These are phyloP conservation scores for Channa striata DNA, from an alignment of 2,797 vertebrate species.

Conservation along the genomic window DNA sequence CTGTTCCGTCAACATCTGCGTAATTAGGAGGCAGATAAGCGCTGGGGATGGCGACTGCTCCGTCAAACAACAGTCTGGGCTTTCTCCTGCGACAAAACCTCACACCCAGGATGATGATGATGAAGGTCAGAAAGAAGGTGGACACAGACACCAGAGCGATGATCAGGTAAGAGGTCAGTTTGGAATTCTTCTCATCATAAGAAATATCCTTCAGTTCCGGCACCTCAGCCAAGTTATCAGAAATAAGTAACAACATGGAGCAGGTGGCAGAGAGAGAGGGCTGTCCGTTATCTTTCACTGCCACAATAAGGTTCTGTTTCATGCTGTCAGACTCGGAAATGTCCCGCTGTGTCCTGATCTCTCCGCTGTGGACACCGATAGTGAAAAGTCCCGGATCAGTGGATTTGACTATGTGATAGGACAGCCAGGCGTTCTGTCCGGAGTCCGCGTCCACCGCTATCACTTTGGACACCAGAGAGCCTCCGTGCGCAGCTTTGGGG, in stretches of 20 bases:
- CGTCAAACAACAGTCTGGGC: slow-evolving; percentile 68
- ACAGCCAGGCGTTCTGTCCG: slow-evolving; percentile 89
- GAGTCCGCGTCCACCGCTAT: slow-evolving; percentile 86
- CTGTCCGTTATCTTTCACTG: slow-evolving; percentile 69
- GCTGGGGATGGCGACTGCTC: slow-evolving; percentile 61
- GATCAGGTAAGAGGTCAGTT: slow-evolving; percentile 88
- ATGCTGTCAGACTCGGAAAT: slow-evolving; percentile 77
- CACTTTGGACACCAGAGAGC: slow-evolving; percentile 85
- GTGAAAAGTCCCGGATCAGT: slow-evolving; percentile 87
- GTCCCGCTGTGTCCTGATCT: slow-evolving; percentile 81
- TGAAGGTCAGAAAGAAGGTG: slow-evolving; percentile 83
- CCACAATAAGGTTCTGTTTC: slow-evolving; percentile 80
- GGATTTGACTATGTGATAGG: slow-evolving; percentile 80
- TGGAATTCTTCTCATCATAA: slow-evolving; percentile 78
- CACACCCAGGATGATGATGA: slow-evolving; percentile 63
- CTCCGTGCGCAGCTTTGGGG: slow-evolving; percentile 58
- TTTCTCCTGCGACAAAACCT: slow-evolving; percentile 67
- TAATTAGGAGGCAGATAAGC: slow-evolving; percentile 75
- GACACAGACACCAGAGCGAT: slow-evolving; percentile 87
- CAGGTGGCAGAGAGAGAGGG: slow-evolving; percentile 76
- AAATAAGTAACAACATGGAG: slow-evolving; percentile 82
- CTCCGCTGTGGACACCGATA: slow-evolving; percentile 77
- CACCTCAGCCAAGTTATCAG: slow-evolving; percentile 83
- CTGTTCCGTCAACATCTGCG: slow-evolving; percentile 75
- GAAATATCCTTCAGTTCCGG: slow-evolving; percentile 81